Base-by-base conservation (phyloP, 1,140 invertebrate genomes). In the Halictus rubicundus region DNA sequence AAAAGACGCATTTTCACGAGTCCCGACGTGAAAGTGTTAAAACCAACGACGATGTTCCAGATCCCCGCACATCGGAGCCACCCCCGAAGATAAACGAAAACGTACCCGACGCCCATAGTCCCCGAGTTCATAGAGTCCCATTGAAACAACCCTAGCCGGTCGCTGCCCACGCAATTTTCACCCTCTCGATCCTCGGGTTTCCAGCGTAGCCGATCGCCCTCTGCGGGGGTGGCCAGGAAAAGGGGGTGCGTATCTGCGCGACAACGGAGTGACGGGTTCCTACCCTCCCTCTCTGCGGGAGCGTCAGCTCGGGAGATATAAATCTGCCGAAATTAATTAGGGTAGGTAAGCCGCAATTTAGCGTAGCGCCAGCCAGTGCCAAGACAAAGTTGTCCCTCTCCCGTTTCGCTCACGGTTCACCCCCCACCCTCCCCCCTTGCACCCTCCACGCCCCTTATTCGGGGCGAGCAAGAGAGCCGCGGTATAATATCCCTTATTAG, bases 261-360 rank as follows among this genome's bases (percentile, higher is more conserved):
- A 69, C 75, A 68, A n/a, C n/a, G 4, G 25, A 76, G 64, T 60
- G 66, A 68, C 54, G 57, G 39, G 71, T 32, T 32, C 9, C 6
- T 19, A 14, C 19, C 25, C 42, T 21, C 19, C 59, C 54, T 59
- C n/a, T 68, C 39, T 9, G 39, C 60, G 42, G 42, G 52, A 61
- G 81, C 63, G 68, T 71, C 81, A 60, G 71, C 60, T 39, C 39
- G 49, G 60, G 59, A 64, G 70, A 82, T 88, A 84, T 84, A 88
- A 90, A 88, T 90, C 85, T 84, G 83, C 66, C 76, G 80, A 90
- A 90, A 90, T 89, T 90, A 90, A 90, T 90, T 90, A 90, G 84
- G 80, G 65, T 88, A 83, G 85, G 83, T 89, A 85, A 90, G 89
- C 88, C 88, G 85, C 89, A 90, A 90, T 89, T 90, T 88, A 87